Evolutionary conservation across 2,797 vertebrate species (phyloP), one percentile per base, ranked within the genome.

Genomic region (Poecilia gillii): DNA sequence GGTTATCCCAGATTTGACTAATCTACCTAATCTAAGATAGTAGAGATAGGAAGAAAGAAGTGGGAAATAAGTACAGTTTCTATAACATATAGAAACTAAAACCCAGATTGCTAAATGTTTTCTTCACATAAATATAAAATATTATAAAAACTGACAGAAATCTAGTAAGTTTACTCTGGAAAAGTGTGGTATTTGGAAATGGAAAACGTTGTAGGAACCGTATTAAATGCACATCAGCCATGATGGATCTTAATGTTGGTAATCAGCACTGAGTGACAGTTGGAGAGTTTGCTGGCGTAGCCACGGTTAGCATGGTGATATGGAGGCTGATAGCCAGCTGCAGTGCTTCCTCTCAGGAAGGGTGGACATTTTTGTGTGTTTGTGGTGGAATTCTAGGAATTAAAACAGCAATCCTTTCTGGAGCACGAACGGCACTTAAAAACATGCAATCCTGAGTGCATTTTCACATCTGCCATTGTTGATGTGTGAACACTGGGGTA

Each of bases 291-390:
- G 51, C 84, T 83, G 51, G 71, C 72, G 62, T 33, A 51, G 81
- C 0, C 18, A 78, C 3, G 0, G 81, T 78, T 45, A 74, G 57
- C 62, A 23, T 75, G 77, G 36, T 43, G 87, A 86, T 83, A 41
- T 33, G 45, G 46, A 13, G 18, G 70, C 39, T 3, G 66, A 86
- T 79, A 80, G 68, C 55, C 46, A 46, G 77, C 85, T 6, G 0
- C n/a, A 28, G 57, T 51, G 62, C 78, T 94, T 92, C 90, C 92
- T 88, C 55, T 82, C 90, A 92, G 90, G 90, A 94, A 92, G 90
- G 91, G 90, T 76, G 91, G 86, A 80, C 57, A 80, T 77, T 78
- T 78, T 49, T 0, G 20, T 36, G 13, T 31, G 74, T 62, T 28
- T 76, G 76, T 72, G 71, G 20, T 80, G 89, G 85, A 90, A 91